phyloP scores from a whole-genome alignment of 2,888 invertebrate species.

The Yponomeuta sedellus region DNA sequence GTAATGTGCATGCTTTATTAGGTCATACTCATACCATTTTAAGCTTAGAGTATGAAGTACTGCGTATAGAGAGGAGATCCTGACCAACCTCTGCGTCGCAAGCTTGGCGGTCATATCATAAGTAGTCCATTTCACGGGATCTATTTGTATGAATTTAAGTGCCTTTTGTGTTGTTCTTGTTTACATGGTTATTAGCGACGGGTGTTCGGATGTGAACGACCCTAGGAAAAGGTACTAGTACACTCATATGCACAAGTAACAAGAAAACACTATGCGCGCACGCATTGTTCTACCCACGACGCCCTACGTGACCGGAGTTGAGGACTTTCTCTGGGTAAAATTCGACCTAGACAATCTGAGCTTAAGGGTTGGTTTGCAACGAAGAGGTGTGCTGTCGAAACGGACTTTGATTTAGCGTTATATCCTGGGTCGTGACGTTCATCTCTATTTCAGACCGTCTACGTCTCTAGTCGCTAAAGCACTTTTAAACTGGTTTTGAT shows the following conservation, averaged over 20 bases:
- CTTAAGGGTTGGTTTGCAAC: slow-evolving; percentile 14
- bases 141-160: too few species aligned
- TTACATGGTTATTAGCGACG: background rate
- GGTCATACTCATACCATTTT: too few species aligned
- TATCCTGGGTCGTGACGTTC: background rate
- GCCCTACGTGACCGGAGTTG: background rate
- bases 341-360: background rate
- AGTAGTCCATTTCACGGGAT: too few species aligned
- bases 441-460: background rate
- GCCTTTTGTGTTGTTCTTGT: too few species aligned
- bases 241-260: slow-evolving; percentile 3
- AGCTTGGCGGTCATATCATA: too few species aligned
- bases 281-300: slow-evolving; percentile 16
- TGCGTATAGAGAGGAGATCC: too few species aligned
- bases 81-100: too few species aligned
- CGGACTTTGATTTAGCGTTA: background rate
- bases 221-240: background rate
- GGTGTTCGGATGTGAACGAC: background rate
- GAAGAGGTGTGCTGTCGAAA: slow-evolving; percentile 21
- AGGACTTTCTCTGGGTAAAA: background rate
- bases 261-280: background rate
- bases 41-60: too few species aligned
- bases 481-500: too few species aligned
- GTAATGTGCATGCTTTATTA: too few species aligned
- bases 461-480: background rate